phyloP scores from a whole-genome alignment of 2,888 invertebrate species.

The Callosobruchus maculatus region DNA sequence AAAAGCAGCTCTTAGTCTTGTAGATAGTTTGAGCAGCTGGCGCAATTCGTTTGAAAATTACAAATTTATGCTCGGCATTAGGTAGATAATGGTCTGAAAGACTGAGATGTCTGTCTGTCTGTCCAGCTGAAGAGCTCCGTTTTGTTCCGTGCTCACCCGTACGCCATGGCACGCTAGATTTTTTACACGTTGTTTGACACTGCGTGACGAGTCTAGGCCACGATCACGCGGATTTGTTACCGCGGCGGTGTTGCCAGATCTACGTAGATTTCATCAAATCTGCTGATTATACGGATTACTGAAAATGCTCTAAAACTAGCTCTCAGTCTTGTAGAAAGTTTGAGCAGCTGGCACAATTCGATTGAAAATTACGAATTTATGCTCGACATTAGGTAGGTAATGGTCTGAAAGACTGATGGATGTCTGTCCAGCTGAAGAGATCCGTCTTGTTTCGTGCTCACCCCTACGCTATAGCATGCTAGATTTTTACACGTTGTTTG shows the following conservation, averaged over 20 bases:
- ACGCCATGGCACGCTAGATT: conserved; percentile 21
- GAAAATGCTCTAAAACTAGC: too few relatives aligned
- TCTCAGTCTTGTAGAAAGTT: too few relatives aligned
- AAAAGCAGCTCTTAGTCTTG: too few relatives aligned
- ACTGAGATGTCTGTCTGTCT: conserved; percentile 40
- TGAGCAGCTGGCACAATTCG: too few relatives aligned
- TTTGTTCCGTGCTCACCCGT: neutral
- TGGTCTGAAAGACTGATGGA: conserved; percentile 45
- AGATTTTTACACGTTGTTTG: conserved; percentile 22
- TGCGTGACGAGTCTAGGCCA: conserved; percentile 11
- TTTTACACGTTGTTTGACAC: conserved; percentile 16
- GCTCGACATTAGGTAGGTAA: too few relatives aligned
- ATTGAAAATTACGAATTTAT: too few relatives aligned
- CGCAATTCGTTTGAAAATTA: too few relatives aligned
- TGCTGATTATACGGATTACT: too few relatives aligned
- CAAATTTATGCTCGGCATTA: too few relatives aligned
- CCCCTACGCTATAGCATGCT: conserved; percentile 12
- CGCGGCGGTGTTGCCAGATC: conserved; percentile 5
- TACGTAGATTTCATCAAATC: neutral
- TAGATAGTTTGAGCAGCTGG: too few relatives aligned
- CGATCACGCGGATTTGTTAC: conserved; percentile 12
- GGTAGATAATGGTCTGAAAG: conserved; percentile 46
- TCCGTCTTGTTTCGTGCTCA: neutral
- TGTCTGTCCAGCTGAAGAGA: conserved; percentile 27
- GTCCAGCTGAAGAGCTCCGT: conserved; percentile 10